Evolutionary conservation across 2,888 invertebrate species (phyloP), one percentile per base, ranked within the genome.

Genomic region (Macrophya annulata): DNA sequence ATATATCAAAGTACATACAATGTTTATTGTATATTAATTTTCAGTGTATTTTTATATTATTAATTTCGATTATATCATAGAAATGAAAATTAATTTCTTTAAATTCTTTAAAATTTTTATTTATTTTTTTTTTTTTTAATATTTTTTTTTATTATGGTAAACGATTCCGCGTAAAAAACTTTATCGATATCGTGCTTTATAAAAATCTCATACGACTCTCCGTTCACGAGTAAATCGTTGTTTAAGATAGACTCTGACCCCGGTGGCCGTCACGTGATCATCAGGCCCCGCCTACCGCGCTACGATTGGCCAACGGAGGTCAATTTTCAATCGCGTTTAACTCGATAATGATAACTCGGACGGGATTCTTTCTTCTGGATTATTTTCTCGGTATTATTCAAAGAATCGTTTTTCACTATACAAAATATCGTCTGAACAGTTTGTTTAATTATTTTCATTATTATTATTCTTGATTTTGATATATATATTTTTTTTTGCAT

Each of bases 171-270:
- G 77, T 31, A 15, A 51, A 10, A 77, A 77, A 77, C 2, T 10
- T 17, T 1, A 9, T 15, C 9, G 17, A 51, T 77, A 31, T 77
- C 25, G 51, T 51, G 12, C 10, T 9, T n/a, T 8, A 9, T 37
- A 77, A 37, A 55, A 77, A 51, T 77, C 51, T 5, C n/a, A 1
- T 77, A 48, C n/a, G 77, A 51, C n/a, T 55, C 9, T n/a, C 51
- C 77, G 77, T 77, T 77, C 17, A 2, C 55, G 77, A 51, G 77
- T 77, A 43, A 77, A n/a, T 51, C 31, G 37, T 51, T 51, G 25
- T 55, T 37, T 5, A 51, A 77, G n/a, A 21, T 74, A n/a, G 74
- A 45, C 15, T 21, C 45, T n/a, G 55, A 51, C 51, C 77, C 55
- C 37, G 6, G 77, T n/a, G n/a, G 37, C 9, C 4, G 1, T 10